Conservation (phyloP, 2,888 invertebrate species). For the Cabera pusaria region DNA sequence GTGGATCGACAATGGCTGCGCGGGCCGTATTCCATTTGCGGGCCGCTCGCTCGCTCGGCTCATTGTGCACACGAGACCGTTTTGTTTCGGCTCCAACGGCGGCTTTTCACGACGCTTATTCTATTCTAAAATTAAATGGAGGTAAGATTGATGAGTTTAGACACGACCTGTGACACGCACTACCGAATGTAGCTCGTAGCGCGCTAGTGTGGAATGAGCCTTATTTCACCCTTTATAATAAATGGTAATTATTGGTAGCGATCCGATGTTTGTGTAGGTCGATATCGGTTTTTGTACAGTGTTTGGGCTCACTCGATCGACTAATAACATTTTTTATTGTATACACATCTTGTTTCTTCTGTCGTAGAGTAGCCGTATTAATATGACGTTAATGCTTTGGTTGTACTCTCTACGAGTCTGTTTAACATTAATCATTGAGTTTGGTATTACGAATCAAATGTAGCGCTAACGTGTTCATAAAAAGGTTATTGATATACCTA, state of each 20-base stretch:
- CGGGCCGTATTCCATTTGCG: constrained; percentile 74
- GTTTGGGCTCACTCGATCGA: constrained; percentile 59
- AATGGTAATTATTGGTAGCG: constrained; percentile 73
- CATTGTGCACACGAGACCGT: constrained; percentile 71
- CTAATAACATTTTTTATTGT: constrained; percentile 74
- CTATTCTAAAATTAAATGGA: constrained; percentile 76
- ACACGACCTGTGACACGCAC: constrained; percentile 81
- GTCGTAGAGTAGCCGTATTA: constrained; percentile 54
- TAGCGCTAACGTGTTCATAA: constrained; percentile 23
- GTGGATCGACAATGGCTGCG: constrained; percentile 76
- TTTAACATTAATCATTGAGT: constrained; percentile 54
- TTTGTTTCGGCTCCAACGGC: constrained; percentile 63
- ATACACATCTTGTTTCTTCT: constrained; percentile 44
- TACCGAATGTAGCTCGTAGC: constrained; percentile 66
- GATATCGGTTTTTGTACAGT: constrained; percentile 64
- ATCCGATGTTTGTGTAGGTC: constrained; percentile 53
- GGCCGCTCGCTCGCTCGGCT: constrained; percentile 50
- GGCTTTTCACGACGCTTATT: constrained; percentile 58
- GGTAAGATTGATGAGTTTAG: constrained; percentile 79
- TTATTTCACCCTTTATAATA: constrained; percentile 74
- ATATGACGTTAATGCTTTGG: constrained; percentile 67
- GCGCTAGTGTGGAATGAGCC: constrained; percentile 65
- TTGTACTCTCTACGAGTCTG: constrained; percentile 40
- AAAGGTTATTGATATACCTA: constrained; percentile 1
- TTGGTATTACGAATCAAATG: constrained; percentile 47